phyloP scores from a whole-genome alignment of 2,113 vertebrate species.

The Paramisgurnus dabryanus region DNA sequence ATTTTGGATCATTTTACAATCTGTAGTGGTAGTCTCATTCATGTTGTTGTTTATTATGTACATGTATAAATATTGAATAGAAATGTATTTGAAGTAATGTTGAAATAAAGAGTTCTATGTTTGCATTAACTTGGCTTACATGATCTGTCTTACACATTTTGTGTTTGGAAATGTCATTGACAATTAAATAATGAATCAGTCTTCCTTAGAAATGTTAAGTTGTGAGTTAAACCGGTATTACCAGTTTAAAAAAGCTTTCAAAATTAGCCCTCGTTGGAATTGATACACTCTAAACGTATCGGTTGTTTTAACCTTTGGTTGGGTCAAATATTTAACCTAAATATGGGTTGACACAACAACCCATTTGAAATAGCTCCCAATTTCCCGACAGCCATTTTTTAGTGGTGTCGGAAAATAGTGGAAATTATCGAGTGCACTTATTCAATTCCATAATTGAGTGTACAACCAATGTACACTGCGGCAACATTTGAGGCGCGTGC shows the following conservation, averaged over 20 bases:
- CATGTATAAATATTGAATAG: slow-evolving; percentile 10
- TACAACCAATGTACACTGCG: too few species aligned
- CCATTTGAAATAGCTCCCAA: too few species aligned
- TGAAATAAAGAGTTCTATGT: slow-evolving; percentile 44
- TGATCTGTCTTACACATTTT: neutral
- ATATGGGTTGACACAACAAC: too few species aligned
- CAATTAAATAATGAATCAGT: neutral
- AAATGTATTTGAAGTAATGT: slow-evolving; percentile 38
- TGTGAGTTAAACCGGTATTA: neutral
- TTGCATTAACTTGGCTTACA: slow-evolving; percentile 15
- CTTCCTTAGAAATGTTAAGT: neutral
- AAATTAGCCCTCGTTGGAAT: too few species aligned
- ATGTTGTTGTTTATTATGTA: neutral
- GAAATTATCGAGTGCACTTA: too few species aligned
- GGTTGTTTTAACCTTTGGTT: too few species aligned
- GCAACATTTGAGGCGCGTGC: too few species aligned
- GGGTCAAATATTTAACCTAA: too few species aligned
- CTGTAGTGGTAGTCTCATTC: neutral
- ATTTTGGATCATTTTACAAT: neutral
- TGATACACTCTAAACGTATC: too few species aligned
- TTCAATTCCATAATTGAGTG: too few species aligned
- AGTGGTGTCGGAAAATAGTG: too few species aligned
- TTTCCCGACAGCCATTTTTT: too few species aligned
- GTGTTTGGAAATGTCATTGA: neutral
- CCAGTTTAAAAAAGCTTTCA: neutral